A percentile compares a stretch with the other conserved stretches of the same genome.
These are phyloP conservation scores for Scylla paramamosain DNA, from an alignment of 1,140 invertebrate species.

Conservation along the genomic window DNA sequence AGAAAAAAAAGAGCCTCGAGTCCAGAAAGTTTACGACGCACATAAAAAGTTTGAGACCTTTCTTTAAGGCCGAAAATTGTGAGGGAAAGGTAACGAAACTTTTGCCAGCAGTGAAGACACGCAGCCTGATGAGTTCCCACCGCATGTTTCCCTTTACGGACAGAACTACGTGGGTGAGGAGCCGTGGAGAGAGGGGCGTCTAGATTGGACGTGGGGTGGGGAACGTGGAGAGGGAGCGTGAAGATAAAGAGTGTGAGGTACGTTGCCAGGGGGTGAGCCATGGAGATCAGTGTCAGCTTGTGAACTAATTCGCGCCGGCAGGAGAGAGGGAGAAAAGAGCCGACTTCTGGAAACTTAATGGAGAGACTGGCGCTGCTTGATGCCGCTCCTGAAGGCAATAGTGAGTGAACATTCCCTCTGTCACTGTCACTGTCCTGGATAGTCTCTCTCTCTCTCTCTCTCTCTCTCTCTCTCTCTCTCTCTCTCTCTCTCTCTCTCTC, in stretches of 20 bases:
- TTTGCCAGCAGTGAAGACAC: not conserved
- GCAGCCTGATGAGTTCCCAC: not conserved
- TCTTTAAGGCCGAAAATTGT: not conserved
- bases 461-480: no score
- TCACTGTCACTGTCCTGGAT: no score
- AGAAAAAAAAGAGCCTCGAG: not conserved
- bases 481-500: no score
- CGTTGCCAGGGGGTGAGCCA: not conserved
- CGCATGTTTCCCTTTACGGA: not conserved
- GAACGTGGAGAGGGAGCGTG: no score
- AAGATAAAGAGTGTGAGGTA: not conserved
- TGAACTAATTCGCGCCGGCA: not conserved
- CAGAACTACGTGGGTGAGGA: not conserved
- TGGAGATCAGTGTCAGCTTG: not conserved
- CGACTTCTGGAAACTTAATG: not conserved
- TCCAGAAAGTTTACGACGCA: not conserved
- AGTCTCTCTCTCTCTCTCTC: no score
- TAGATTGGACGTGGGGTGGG: no score
- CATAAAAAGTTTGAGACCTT: not conserved
- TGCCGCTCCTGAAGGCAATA: no score
- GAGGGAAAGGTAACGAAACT: not conserved
- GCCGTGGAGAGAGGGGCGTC: no score
- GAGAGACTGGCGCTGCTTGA: not conserved
- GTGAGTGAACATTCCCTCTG: no score
- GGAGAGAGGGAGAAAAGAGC: not conserved